Evolutionary conservation across 2,888 invertebrate genomes (phyloP).

Genomic region (Alcis repandata): DNA sequence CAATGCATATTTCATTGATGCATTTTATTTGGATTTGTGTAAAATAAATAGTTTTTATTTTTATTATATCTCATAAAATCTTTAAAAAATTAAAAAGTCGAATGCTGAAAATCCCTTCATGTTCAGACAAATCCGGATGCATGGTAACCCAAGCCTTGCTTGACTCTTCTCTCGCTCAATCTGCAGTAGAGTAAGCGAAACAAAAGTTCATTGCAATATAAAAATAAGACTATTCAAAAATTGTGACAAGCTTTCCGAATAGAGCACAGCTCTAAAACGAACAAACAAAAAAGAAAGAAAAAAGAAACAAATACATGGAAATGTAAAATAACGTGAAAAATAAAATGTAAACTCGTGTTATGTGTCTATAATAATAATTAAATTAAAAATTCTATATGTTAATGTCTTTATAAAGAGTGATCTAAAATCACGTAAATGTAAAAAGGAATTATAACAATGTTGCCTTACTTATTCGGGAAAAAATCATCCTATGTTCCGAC

Average conservation of each 20-base stretch:
- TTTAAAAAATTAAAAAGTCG: too few species aligned
- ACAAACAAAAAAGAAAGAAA: slow-evolving; percentile 58
- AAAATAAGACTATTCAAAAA: background rate
- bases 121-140: too few species aligned
- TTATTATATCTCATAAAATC: too few species aligned
- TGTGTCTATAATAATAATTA: slow-evolving; percentile 72
- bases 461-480: slow-evolving; percentile 64
- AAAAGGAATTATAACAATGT: slow-evolving; percentile 79
- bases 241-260: slow-evolving; percentile 29
- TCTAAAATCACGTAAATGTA: slow-evolving; percentile 79
- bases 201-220: background rate
- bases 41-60: too few species aligned
- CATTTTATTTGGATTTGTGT: too few species aligned
- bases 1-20: too few species aligned
- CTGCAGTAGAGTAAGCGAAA: too few species aligned
- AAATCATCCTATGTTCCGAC: slow-evolving; percentile 50
- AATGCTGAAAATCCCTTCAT: too few species aligned
- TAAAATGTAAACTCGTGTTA: slow-evolving; percentile 50
- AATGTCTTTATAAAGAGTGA: slow-evolving; percentile 85
- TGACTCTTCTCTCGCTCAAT: too few species aligned
- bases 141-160: too few species aligned
- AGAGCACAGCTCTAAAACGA: slow-evolving; percentile 61
- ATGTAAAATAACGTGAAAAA: slow-evolving; percentile 69
- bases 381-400: slow-evolving; percentile 78
- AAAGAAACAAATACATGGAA: slow-evolving; percentile 68